Conservation (phyloP, 2,113 vertebrate species). For the Perognathus longimembris region DNA sequence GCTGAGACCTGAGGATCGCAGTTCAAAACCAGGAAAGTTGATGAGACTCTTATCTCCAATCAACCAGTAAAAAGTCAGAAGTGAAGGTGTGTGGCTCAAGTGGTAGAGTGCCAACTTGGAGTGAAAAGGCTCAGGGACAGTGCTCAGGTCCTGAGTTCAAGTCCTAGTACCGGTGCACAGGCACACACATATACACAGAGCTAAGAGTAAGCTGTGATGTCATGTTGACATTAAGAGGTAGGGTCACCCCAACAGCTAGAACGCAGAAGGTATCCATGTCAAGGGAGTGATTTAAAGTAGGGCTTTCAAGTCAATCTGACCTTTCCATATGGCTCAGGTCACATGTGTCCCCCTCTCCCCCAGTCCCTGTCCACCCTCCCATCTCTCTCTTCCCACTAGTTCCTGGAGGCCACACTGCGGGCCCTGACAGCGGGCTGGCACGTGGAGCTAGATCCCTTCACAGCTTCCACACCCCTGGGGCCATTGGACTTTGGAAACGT, state of each 20-base stretch:
- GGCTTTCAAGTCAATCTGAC: background rate
- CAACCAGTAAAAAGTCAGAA: no score
- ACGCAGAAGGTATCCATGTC: background rate
- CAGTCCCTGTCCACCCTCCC: slow-evolving; percentile 31
- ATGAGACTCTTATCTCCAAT: no score
- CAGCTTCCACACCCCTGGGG: slow-evolving; percentile 89
- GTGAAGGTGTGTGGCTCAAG: no score
- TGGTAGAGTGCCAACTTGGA: no score
- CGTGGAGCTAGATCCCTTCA: slow-evolving; percentile 90
- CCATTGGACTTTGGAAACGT: slow-evolving; percentile 90
- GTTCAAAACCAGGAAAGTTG: no score
- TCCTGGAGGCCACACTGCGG: slow-evolving; percentile 86
- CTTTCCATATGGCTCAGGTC: background rate
- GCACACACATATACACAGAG: background rate
- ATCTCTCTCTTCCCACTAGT: slow-evolving; percentile 84
- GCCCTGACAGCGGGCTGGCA: slow-evolving; percentile 90
- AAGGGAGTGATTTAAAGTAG: background rate
- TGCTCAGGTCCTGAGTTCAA: background rate
- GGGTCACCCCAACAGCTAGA: background rate
- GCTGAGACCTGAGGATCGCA: no score
- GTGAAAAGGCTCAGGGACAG: no score
- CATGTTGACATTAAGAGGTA: background rate
- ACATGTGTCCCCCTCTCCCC: background rate
- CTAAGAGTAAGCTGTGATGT: background rate
- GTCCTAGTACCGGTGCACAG: background rate